These are phyloP conservation scores for Pipistrellus pipistrellus DNA, from an alignment of 2,797 vertebrate genomes.

Conservation along the genomic window DNA sequence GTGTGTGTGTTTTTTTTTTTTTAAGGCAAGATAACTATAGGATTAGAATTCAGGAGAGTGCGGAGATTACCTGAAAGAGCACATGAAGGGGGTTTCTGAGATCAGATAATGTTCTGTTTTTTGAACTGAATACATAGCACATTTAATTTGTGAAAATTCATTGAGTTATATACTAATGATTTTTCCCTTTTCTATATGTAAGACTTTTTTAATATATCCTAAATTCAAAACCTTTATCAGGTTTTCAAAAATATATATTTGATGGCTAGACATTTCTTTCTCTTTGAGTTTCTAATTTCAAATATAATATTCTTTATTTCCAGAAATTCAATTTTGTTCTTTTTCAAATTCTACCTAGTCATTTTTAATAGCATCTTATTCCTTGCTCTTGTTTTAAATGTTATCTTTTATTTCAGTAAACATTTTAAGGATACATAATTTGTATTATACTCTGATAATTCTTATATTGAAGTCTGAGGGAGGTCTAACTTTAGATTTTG, in stretches of 20 bases:
- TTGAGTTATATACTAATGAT: not conserved
- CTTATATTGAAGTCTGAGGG: not conserved
- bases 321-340: conserved; percentile 45
- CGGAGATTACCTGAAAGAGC: not conserved
- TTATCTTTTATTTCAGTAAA: conserved; percentile 35
- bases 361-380: conserved; percentile 4
- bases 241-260: conserved; percentile 36
- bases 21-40: not conserved
- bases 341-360: conserved; percentile 51
- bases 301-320: conserved; percentile 49
- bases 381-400: not conserved
- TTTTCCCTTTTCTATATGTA: conserved; percentile 29
- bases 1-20: not conserved
- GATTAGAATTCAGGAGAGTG: conserved; percentile 5
- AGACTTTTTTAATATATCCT: not conserved
- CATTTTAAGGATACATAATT: not conserved
- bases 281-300: conserved; percentile 40
- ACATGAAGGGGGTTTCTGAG: not conserved
- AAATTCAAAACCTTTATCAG: not conserved
- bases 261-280: not conserved
- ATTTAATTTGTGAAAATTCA: conserved; percentile 53
- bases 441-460: conserved; percentile 6
- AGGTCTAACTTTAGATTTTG: conserved; percentile 29
- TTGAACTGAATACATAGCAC: not conserved
- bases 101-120: not conserved